Evolutionary conservation across 2,113 vertebrate genomes (phyloP).

Genomic region (Gavialis gangeticus): DNA sequence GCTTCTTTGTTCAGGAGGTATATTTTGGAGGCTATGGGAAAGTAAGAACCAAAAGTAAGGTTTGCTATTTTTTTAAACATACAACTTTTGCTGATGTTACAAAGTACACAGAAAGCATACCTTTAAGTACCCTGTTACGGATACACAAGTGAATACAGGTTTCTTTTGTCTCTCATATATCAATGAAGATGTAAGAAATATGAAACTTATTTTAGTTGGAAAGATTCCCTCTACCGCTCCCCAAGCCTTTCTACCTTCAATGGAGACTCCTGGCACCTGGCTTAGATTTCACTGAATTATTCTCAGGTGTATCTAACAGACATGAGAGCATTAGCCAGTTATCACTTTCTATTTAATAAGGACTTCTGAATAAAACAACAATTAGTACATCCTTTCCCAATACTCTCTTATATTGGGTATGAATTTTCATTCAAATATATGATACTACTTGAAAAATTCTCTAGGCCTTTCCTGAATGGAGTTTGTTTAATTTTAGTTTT

Average conservation of each 20-base stretch:
- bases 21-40: not conserved
- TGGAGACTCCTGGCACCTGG: not conserved
- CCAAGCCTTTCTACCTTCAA: not conserved
- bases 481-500: not conserved
- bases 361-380: not conserved
- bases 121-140: not conserved
- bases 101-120: not conserved
- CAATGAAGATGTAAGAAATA: not conserved
- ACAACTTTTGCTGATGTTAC: not conserved
- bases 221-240: not conserved
- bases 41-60: not conserved
- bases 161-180: not conserved
- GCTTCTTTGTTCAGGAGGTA: not conserved
- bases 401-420: not conserved
- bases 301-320: not conserved
- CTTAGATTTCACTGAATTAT: not conserved
- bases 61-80: not conserved
- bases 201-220: not conserved
- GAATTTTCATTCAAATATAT: not conserved
- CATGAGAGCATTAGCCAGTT: not conserved
- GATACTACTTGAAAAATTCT: not conserved
- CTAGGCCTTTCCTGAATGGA: not conserved
- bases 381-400: rapidly evolving
- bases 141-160: not conserved
- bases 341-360: not conserved